phyloP scores from a whole-genome alignment of 2,797 vertebrate genomes.

The Scleropages formosus region DNA sequence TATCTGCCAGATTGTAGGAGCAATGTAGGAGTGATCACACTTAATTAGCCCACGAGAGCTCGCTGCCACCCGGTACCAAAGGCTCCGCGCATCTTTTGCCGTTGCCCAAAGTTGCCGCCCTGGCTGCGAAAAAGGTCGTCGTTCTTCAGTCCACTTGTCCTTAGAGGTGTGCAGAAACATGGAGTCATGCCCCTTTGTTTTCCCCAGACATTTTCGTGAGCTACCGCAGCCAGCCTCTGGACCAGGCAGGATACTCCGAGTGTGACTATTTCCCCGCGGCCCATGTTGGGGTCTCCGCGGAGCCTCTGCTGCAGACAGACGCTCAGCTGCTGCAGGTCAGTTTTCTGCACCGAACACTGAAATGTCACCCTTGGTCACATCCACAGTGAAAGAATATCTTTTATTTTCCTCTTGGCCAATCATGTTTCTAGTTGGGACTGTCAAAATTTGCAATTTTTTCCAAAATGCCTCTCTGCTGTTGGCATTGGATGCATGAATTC shows the following conservation, averaged over 20 bases:
- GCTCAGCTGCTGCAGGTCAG: slow-evolving; percentile 66
- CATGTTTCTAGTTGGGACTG: not conserved
- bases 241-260: slow-evolving; percentile 61
- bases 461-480: not conserved
- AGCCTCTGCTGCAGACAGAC: slow-evolving; percentile 55
- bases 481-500: not conserved
- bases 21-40: too few species aligned
- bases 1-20: too few species aligned
- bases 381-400: not conserved
- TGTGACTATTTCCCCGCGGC: slow-evolving; percentile 59
- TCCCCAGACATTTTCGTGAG: slow-evolving; percentile 71
- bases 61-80: too few species aligned
- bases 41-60: too few species aligned
- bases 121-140: too few species aligned
- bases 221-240: slow-evolving; percentile 57
- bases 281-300: slow-evolving; percentile 43
- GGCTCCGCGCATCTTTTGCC: too few species aligned
- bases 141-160: too few species aligned
- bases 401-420: not conserved
- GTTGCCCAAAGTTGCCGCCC: too few species aligned
- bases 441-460: not conserved
- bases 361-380: not conserved
- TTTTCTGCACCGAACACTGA: not conserved
- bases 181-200: slow-evolving; percentile 14
- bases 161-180: not conserved